Base-by-base conservation (phyloP, 2,113 vertebrate genomes). In the Dascyllus trimaculatus region DNA sequence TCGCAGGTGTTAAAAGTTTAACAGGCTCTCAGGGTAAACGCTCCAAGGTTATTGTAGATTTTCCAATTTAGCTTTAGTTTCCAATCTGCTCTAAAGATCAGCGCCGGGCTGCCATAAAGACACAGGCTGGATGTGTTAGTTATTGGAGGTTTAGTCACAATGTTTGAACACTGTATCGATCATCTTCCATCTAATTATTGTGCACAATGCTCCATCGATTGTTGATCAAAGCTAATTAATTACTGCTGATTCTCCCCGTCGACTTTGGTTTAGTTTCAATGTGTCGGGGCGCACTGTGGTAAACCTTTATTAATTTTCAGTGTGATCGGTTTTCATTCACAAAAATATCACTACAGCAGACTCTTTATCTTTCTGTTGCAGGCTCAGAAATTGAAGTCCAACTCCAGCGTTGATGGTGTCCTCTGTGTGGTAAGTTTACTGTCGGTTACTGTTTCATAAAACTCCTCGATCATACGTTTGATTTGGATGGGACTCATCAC, bases 341-440 rank as follows among this genome's bases (percentile, higher is more conserved):
- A 17, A 17, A 48, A 48, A 18, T 15, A 48, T 18, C 6, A 18
- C 15, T 19, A 19, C 4, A 18, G n/a, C n/a, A n/a, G n/a, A n/a
- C 13, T 68, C 40, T 32, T 0, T 78, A 0, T 80, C 2, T 58
- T 76, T 57, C 21, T 61, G 38, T 85, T 65, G 1, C 82, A 95
- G 93, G 93, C 94, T 48, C 94, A 95, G 89, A 94, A 94, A 17
- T 10, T 90, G 60, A 93, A 93, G 82, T 91, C 93, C 7, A 95
- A 95, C 89, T 87, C 91, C 0, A 88, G 88, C 11, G 90, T 86
- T 1, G 93, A 93, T 5, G 87, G 82, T 0, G 74, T 91, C 66
- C 56, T 95, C 24, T 95, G 94, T 46, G 90, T 94, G 91, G 93
- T 94, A 71, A 91, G 91, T 70, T 43, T n/a, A 6, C 11, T 4